Conservation (phyloP, 2,888 invertebrate species). For the Rotaria socialis region DNA sequence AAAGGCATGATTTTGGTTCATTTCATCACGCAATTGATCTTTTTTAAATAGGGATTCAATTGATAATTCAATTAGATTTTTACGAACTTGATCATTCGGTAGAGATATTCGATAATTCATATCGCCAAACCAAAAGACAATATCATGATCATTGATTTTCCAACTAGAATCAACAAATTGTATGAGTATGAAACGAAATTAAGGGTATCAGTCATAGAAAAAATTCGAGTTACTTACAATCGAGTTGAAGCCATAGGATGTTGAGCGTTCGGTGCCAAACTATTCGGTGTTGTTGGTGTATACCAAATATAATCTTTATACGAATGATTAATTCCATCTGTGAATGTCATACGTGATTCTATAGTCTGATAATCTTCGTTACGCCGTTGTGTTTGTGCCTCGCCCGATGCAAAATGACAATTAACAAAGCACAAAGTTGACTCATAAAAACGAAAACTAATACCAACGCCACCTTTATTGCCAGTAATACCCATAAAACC, state of each 20-base stretch:
- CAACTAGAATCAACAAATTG: neutral
- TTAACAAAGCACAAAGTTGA: slow-evolving; percentile 95
- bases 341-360: slow-evolving; percentile 67
- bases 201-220: too few species aligned
- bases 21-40: slow-evolving; percentile 74
- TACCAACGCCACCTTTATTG: slow-evolving; percentile 91
- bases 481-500: slow-evolving; percentile 91
- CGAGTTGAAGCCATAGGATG: neutral
- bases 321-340: neutral
- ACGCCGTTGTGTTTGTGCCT: slow-evolving; percentile 85
- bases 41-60: slow-evolving; percentile 72
- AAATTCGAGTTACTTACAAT: neutral
- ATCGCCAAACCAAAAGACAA: slow-evolving; percentile 98
- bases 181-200: neutral
- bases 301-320: slow-evolving; percentile 30
- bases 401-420: slow-evolving; percentile 97
- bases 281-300: neutral
- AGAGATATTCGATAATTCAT: slow-evolving; percentile 96
- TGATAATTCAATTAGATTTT: slow-evolving; percentile 72
- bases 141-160: slow-evolving; percentile 69
- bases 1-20: slow-evolving; percentile 68
- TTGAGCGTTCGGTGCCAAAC: neutral
- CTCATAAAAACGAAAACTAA: slow-evolving; percentile 81
- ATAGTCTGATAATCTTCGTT: slow-evolving; percentile 96
- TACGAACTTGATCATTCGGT: slow-evolving; percentile 85